Evolutionary conservation across 2,888 invertebrate genomes (phyloP).

Genomic region (Leptogaster cylindrica): DNA sequence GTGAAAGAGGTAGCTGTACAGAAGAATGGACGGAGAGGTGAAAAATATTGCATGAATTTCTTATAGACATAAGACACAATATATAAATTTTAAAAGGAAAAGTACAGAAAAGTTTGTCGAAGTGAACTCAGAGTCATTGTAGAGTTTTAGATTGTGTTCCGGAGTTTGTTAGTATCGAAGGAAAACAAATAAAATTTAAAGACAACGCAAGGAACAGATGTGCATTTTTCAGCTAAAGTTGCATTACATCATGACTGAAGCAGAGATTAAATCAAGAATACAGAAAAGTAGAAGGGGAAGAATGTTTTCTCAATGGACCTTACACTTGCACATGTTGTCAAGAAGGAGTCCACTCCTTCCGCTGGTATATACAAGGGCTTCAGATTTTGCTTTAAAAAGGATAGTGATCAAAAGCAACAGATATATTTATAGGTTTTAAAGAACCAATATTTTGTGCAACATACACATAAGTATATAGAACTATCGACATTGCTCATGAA

Average conservation of each 20-base stretch:
- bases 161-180: constrained; percentile 15
- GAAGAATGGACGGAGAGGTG: constrained; percentile 26
- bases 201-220: constrained; percentile 21
- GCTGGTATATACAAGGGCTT: too few relatives aligned
- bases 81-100: constrained; percentile 18
- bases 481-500: too few relatives aligned
- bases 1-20: constrained; percentile 1
- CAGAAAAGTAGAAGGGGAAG: neutral
- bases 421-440: too few relatives aligned
- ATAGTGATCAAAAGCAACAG: too few relatives aligned
- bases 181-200: constrained; percentile 20
- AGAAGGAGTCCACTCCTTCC: too few relatives aligned
- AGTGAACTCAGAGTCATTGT: neutral
- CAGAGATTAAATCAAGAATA: constrained; percentile 14
- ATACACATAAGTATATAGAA: too few relatives aligned
- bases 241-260: constrained; percentile 10
- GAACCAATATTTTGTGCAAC: too few relatives aligned
- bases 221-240: constrained; percentile 12
- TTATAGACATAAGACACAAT: constrained; percentile 20
- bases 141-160: neutral
- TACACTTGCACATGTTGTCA: too few relatives aligned
- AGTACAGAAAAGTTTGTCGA: constrained; percentile 8
- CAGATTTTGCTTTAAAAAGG: too few relatives aligned
- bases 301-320: too few relatives aligned
- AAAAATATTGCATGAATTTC: constrained; percentile 36